phyloP scores from a whole-genome alignment of 2,888 invertebrate genomes.

The Eulithis testata region DNA sequence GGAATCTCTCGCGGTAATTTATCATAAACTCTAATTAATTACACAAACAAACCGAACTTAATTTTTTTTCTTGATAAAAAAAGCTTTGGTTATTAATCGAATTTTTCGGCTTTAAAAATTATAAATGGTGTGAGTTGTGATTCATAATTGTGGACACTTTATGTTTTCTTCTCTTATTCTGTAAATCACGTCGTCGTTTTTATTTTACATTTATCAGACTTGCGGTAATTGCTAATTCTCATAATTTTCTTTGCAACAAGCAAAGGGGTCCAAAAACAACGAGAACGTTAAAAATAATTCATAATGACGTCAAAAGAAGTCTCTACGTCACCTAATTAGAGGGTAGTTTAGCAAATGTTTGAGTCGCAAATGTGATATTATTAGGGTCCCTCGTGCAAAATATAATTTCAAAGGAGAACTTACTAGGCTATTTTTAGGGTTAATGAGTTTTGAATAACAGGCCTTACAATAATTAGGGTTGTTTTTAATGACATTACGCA shows the following conservation, averaged over 20 bases:
- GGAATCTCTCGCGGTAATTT: slow-evolving; percentile 24
- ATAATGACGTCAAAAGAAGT: slow-evolving; percentile 41
- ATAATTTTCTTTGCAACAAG: no score
- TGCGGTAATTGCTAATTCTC: no score
- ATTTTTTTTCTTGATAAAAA: slow-evolving; percentile 4
- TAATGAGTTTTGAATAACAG: slow-evolving; percentile 55
- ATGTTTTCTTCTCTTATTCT: no score
- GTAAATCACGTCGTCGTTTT: no score
- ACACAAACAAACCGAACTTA: slow-evolving; percentile 22
- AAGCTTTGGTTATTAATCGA: background rate
- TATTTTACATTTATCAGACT: no score
- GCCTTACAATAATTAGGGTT: slow-evolving; percentile 32
- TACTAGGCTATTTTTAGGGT: slow-evolving; percentile 60
- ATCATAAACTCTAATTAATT: slow-evolving; percentile 38
- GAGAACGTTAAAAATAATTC: background rate
- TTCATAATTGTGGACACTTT: no score
- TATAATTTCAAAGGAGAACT: slow-evolving; percentile 52
- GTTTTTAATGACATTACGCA: slow-evolving; percentile 32
- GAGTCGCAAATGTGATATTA: slow-evolving; percentile 50
- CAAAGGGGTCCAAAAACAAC: background rate
- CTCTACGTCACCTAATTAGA: slow-evolving; percentile 53
- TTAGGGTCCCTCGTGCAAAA: slow-evolving; percentile 48
- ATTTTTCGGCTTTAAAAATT: background rate
- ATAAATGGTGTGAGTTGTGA: no score
- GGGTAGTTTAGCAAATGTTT: slow-evolving; percentile 47